Base-by-base conservation (phyloP, 2,888 invertebrate genomes). In the Tethea ocularis region DNA sequence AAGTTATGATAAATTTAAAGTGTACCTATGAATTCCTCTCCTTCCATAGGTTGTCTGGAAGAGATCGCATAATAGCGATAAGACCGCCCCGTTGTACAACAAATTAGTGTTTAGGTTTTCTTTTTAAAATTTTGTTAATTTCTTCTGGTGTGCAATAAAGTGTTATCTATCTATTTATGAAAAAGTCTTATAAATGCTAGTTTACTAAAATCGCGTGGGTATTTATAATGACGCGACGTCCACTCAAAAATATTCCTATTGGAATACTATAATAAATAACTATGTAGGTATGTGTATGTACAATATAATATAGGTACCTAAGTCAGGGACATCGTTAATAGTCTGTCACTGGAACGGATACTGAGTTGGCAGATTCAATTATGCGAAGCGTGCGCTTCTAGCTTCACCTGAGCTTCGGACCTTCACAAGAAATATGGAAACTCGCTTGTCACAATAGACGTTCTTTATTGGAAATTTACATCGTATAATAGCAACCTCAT, bases 321-420 rank as follows among this genome's bases (percentile, higher is more conserved):
- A 54, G 54, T 41, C 58, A 54, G 57, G 59, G 59, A 61, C 56
- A 64, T 65, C 64, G 61, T 60, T 78, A 83, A 86, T 83, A 74
- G 74, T 72, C 71, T 82, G 78, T 79, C 81, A 68, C 63, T 51
- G 59, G 55, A 57, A 62, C 60, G 73, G 74, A 78, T 67, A 80
- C 77, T 78, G 81, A 78, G 69, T 76, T 84, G 84, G 71, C 87
- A 84, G 84, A 83, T 87, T 86, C 86, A 86, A 87, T 88, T 85
- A 86, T 70, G 62, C 24, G 66, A 64, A 62, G 69, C 69, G 68
- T 69, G 64, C 59, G 63, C 57, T 61, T 58, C 57, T n/a, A 56
- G 56, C 58, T 61, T 61, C 78, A 78, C 78, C 78, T 78, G 78
- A 68, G 71, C 29, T 61, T 57, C 57, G 33, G 13, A 63, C 10